These are phyloP conservation scores for Puntigrus tetrazona DNA, from an alignment of 2,113 vertebrate species.

Conservation along the genomic window DNA sequence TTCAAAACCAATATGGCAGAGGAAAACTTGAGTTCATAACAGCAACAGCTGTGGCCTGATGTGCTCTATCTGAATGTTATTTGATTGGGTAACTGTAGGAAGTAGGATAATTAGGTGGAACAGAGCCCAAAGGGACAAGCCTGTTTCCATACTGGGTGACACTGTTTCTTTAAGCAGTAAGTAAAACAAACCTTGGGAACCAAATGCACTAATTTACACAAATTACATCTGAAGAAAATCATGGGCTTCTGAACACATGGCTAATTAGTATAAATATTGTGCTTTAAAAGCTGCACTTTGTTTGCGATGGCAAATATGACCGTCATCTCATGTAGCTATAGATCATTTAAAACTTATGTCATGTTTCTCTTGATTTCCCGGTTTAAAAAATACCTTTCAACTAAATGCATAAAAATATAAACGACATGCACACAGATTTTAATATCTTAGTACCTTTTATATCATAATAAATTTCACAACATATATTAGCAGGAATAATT, in stretches of 20 bases:
- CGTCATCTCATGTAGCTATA: neutral
- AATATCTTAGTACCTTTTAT: neutral
- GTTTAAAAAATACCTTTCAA: neutral
- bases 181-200: conserved; percentile 32
- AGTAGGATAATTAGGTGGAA: conserved; percentile 43
- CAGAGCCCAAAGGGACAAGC: conserved; percentile 28
- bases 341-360: neutral
- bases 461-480: too few relatives aligned
- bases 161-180: conserved; percentile 43
- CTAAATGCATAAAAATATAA: too few relatives aligned
- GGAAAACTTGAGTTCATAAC: neutral
- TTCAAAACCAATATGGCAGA: neutral
- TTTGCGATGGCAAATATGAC: neutral
- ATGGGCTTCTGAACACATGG: neutral
- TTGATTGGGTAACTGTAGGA: conserved; percentile 39
- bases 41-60: conserved; percentile 27
- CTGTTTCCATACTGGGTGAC: conserved; percentile 44
- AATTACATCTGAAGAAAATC: neutral
- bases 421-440: too few relatives aligned
- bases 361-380: neutral
- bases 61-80: conserved; percentile 18
- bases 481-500: neutral
- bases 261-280: conserved; percentile 43
- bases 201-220: conserved; percentile 38
- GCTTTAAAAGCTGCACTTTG: neutral